Base-by-base conservation (phyloP, 2,888 invertebrate species). In the Andrena minutula region DNA sequence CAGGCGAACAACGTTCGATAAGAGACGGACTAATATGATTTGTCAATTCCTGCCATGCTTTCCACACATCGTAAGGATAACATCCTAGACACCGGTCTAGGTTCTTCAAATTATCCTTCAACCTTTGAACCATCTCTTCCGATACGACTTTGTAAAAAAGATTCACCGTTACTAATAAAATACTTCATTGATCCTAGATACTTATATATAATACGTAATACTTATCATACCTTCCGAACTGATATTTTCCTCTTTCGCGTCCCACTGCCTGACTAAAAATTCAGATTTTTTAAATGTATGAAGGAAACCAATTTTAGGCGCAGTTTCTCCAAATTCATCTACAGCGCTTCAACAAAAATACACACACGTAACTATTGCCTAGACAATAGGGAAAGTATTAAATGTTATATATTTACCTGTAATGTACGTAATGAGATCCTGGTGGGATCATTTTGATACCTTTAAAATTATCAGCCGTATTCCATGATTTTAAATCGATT, bases 361-460 rank as follows among this genome's bases (percentile, higher is more conserved):
- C 26, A 53, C 30, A 23, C 32, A 32, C 53, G 20, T 23, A 92
- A 81, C 91, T 5, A 66, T 28, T 72, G 63, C 64, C 69, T 66
- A 53, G 70, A 60, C 61, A 51, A 64, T 73, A 20, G 68, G 8
- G 61, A 63, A 53, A 53, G 7, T 95, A 95, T 78, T 51, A 23
- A 64, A 30, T 12, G 1, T 6, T 12, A 12, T 23, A 20, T 49
- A 73, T 94, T 89, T 95, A 96, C 95, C 97, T 97, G 93, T 97
- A 99, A 94, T 98, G 98, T 20, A 99, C 95, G 92, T 97, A 99
- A 94, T 99, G 99, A 72, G 99, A 94, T 6, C 99, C 99, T 1
- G 99, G 98, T 0, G 99, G 99, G 89, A 99, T 99, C 99, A 99
- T 99, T 95, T 99, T 99, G 35, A 99, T 96, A 0, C 99, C 99